Evolutionary conservation across 2,113 vertebrate species (phyloP), one percentile per base, ranked within the genome.

Genomic region (Numenius arquata): DNA sequence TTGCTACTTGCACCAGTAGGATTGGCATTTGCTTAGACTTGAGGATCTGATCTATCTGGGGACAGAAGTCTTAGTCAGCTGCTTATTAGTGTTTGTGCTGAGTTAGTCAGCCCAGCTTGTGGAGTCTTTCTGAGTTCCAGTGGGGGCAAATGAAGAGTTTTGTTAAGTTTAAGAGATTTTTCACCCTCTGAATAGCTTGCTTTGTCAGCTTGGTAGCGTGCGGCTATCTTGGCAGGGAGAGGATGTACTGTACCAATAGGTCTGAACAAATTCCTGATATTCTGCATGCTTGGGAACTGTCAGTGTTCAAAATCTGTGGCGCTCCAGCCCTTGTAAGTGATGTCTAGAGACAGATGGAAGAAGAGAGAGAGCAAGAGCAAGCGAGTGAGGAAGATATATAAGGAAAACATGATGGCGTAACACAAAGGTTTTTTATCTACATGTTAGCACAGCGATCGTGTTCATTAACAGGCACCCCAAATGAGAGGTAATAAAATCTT

Each of bases 401-500:
- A 86, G 40, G 59, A 84, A 92, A 96, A 68, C 4, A 30, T 16
- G 27, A 74, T 19, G 20, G 19, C 1, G 0, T 74, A 82, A 68
- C 59, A 47, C 15, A 50, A 70, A 77, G 12, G 0, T 0, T 52
- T 88, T 93, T 75, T 61, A 32, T 59, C 34, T 80, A 52, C 38
- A 41, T 1, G 0, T 58, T 89, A 58, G 20, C 32, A 55, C 1
- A 5, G 25, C 52, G 40, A 66, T 43, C 1, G 0, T 17, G 6
- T 48, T 41, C 21, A 59, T 18, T 34, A 53, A 41, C 36, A 53
- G 9, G 7, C 25, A 56, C 25, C 40, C 56, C 26, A 68, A 63
- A 84, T n/a, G 45, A 66, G 29, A 70, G n/a, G 27, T 11, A 34
- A n/a, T 30, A 70, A 95, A 63, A 83, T 45, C 15, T 70, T 50